Evolutionary conservation across 2,797 vertebrate species (phyloP), one percentile per base, ranked within the genome.

Genomic region (Calcarius lapponicus): DNA sequence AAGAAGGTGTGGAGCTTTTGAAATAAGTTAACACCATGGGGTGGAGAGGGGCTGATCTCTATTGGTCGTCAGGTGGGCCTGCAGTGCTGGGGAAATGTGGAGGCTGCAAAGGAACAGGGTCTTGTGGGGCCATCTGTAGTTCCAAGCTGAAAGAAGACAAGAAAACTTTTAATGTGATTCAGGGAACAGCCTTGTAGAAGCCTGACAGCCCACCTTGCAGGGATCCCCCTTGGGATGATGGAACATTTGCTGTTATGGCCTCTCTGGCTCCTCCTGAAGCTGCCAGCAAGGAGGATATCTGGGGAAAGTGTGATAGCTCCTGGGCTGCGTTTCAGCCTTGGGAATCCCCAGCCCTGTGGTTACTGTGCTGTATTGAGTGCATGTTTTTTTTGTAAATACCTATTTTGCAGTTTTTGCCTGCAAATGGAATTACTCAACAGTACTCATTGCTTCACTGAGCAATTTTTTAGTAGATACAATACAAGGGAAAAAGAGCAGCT

Each of bases 351-450:
- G 34, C 16, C 62, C 43, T 58, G 40, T 66, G 51, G 42, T 89
- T 57, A 50, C 56, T 3, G 4, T n/a, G 45, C 57, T 73, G 34
- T 29, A 69, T 4, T 65, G 83, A 74, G 36, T 47, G 42, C 48
- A 9, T 60, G 14, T 25, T 58, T 56, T 56, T 72, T 82, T 60
- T 60, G 26, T 71, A 86, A 89, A 88, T 53, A 40, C 4, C 4
- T 69, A 28, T 62, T 88, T 65, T 86, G 43, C 24, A 72, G 54
- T 78, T 93, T 69, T 80, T 42, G 36, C 73, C 32, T 90, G 57
- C 65, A 50, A 14, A 15, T 67, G 57, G 86, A n/a, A 71, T 75
- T n/a, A 50, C 53, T 56, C 58, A 38, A 38, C 11, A 31, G 32
- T 62, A 57, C 17, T 36, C 21, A 28, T 17, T 48, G 20, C 66